phyloP scores from a whole-genome alignment of 2,888 invertebrate genomes.

The Trichopria drosophilae region DNA sequence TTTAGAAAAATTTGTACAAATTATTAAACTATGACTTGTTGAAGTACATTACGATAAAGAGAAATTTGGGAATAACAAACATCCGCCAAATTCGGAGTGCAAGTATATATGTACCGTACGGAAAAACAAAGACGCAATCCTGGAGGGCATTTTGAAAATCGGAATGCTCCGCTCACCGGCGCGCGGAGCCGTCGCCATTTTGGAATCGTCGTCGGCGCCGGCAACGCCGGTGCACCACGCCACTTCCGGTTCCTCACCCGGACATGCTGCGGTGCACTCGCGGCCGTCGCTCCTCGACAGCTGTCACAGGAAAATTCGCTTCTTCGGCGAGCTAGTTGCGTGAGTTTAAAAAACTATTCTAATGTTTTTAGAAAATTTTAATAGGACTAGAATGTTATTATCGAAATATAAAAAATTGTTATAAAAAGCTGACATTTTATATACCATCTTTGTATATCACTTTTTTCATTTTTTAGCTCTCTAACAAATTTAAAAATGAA shows the following conservation, averaged over 20 bases:
- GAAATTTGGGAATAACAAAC: no score
- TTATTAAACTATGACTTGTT: no score
- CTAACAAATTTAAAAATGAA: no score
- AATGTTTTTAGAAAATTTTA: conserved; percentile 15
- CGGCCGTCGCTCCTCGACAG: conserved; percentile 71
- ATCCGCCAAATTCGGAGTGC: no score
- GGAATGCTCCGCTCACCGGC: conserved; percentile 52
- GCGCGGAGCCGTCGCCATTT: conserved; percentile 44
- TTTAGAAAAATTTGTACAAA: no score
- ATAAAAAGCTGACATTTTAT: conserved; percentile 3
- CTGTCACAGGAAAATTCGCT: conserved; percentile 73
- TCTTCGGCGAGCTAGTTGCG: conserved; percentile 74
- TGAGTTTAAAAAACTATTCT: no score
- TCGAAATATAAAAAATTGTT: no score
- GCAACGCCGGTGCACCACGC: conserved; percentile 45
- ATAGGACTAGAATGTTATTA: conserved; percentile 6
- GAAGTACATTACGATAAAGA: no score
- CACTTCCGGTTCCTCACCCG: conserved; percentile 56
- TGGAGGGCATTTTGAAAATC: conserved; percentile 32
- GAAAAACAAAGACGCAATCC: no score
- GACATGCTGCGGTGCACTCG: conserved; percentile 51
- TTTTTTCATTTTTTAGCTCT: no score
- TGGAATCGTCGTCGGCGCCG: no score
- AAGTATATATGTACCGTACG: no score
- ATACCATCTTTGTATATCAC: background rate